phyloP scores from a whole-genome alignment of 2,113 vertebrate species.

The Pseudorasbora parva region DNA sequence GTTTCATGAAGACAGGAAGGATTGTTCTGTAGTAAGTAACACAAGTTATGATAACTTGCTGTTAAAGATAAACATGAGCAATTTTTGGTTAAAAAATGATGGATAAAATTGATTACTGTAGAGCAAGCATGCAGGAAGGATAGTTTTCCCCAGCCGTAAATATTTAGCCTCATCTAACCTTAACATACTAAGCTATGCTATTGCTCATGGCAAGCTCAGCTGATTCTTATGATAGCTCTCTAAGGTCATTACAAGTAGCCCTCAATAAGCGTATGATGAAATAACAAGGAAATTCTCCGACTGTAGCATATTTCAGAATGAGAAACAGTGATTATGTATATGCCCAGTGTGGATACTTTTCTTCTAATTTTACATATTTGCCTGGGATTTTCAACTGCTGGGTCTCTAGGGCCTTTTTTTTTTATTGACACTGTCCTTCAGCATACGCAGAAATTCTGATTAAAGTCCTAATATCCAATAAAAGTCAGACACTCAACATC shows the following conservation, averaged over 20 bases:
- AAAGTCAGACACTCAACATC: constrained; percentile 31
- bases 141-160: background rate
- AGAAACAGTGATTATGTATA: constrained; percentile 43
- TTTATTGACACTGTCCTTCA: constrained; percentile 53
- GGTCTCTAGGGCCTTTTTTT: constrained; percentile 30
- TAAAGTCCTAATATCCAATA: constrained; percentile 53
- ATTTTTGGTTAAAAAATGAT: too few relatives aligned
- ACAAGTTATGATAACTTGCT: too few relatives aligned
- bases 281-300: constrained; percentile 39
- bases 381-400: constrained; percentile 20
- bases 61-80: too few relatives aligned
- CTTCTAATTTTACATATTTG: constrained; percentile 52
- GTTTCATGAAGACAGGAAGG: background rate
- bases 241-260: constrained; percentile 48
- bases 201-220: constrained; percentile 37
- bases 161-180: constrained; percentile 30
- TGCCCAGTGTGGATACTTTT: constrained; percentile 39
- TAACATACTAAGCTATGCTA: constrained; percentile 41
- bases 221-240: background rate
- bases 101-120: background rate
- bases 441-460: constrained; percentile 45
- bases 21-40: too few relatives aligned
- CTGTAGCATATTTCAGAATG: constrained; percentile 47
- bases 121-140: background rate
- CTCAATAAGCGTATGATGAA: constrained; percentile 51